Evolutionary conservation across 2,797 vertebrate genomes (phyloP).

Genomic region (Ceryle rudis): DNA sequence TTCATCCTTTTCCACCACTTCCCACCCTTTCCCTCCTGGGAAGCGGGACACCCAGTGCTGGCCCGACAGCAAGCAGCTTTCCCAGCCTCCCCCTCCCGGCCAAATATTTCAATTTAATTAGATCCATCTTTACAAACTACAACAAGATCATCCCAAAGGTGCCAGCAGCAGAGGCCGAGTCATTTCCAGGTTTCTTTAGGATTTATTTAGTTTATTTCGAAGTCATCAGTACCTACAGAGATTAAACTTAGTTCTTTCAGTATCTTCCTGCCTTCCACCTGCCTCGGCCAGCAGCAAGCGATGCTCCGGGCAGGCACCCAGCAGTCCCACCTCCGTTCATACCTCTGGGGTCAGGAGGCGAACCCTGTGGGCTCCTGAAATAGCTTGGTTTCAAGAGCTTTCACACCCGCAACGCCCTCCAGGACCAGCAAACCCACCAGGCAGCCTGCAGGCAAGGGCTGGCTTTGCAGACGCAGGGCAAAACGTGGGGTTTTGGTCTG

Average conservation of each 20-base stretch:
- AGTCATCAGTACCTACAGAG: neutral
- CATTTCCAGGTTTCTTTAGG: neutral
- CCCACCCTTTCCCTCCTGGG: neutral
- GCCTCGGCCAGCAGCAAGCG: rapidly evolving
- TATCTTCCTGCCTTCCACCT: neutral
- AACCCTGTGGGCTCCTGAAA: neutral
- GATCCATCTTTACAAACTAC: neutral
- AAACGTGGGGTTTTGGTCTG: neutral
- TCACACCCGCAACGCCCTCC: neutral
- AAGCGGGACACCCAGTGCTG: neutral
- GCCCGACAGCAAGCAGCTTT: rapidly evolving
- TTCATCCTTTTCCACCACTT: neutral
- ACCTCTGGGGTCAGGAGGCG: neutral
- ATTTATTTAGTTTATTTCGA: neutral
- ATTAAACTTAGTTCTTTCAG: neutral
- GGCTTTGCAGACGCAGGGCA: neutral
- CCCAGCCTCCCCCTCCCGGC: neutral
- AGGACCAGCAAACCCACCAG: neutral
- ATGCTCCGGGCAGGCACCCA: neutral
- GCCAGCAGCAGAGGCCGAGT: neutral
- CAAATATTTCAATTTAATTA: neutral
- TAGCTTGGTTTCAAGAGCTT: neutral
- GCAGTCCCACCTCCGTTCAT: neutral
- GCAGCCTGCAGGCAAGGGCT: neutral
- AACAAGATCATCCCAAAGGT: neutral